These are phyloP conservation scores for Lacerta viridis DNA, from an alignment of 2,797 vertebrate genomes.

Conservation along the genomic window DNA sequence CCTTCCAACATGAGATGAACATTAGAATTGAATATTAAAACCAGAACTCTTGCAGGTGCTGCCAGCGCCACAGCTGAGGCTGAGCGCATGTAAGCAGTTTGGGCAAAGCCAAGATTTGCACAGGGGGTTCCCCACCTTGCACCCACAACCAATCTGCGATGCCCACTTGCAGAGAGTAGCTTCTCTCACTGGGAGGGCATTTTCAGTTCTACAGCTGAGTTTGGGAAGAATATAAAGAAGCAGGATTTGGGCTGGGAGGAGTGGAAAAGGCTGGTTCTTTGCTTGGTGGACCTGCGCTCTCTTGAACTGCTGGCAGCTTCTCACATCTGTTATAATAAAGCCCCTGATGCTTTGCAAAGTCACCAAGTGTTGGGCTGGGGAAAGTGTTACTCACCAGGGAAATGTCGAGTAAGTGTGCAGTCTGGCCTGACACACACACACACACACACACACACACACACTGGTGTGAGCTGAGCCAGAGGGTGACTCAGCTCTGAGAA, in stretches of 20 bases:
- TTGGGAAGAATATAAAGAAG: background rate
- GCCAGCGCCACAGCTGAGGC: background rate
- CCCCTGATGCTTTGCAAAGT: constrained; percentile 64
- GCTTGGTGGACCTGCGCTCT: background rate
- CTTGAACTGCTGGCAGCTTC: constrained; percentile 49
- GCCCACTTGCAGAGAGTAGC: background rate
- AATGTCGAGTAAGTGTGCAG: constrained; percentile 40
- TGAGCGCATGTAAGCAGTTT: background rate
- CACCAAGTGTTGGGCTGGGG: constrained; percentile 14
- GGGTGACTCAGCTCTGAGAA: constrained; percentile 66
- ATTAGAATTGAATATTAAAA: too few species aligned
- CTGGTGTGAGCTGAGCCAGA: constrained; percentile 25
- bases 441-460: background rate
- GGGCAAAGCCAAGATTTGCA: background rate
- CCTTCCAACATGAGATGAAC: too few species aligned
- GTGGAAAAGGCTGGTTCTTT: accelerated
- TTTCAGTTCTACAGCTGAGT: background rate
- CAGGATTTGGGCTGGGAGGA: background rate
- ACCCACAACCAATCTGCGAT: background rate
- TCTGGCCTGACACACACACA: background rate
- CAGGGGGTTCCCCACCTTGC: background rate
- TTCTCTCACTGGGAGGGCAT: background rate
- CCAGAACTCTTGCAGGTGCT: too few species aligned
- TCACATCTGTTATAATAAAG: constrained; percentile 65
- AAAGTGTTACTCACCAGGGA: constrained; percentile 73